Evolutionary conservation across 1,140 invertebrate genomes (phyloP).

Genomic region (Pseudomyrmex gracilis): DNA sequence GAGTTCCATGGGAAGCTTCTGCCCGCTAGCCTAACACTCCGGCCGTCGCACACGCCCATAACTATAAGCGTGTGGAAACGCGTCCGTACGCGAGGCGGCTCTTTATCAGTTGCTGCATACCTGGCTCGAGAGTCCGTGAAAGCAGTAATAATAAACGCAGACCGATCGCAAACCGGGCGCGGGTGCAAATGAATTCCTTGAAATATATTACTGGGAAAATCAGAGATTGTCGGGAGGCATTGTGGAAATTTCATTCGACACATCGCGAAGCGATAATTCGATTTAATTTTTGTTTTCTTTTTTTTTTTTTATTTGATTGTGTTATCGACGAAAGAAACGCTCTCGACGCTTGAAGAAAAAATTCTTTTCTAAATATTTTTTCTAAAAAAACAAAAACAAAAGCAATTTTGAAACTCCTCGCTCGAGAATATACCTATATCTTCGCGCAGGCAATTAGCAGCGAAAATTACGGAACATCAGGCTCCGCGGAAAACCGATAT

Average conservation of each 20-base stretch:
- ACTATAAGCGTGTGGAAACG: constrained; percentile 69
- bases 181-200: constrained; percentile 38
- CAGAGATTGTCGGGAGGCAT: background rate
- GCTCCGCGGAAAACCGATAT: constrained; percentile 40
- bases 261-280: background rate
- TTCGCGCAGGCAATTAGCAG: background rate
- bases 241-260: background rate
- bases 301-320: background rate
- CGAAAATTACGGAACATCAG: constrained; percentile 18
- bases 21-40: constrained; percentile 81
- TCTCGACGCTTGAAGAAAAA: no score
- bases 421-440: background rate
- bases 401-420: no score
- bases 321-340: no score
- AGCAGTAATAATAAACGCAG: constrained; percentile 12
- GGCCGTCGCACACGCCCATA: constrained; percentile 58
- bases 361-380: no score
- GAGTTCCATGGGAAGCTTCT: constrained; percentile 85
- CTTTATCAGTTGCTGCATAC: constrained; percentile 36
- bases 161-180: constrained; percentile 7
- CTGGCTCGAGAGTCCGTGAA: background rate
- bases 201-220: constrained; percentile 38
- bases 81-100: constrained; percentile 24
- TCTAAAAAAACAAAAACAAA: no score
- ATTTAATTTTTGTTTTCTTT: background rate